Percentiles rank a stretch among this genome's conserved stretches.
Evolutionary conservation across 2,888 invertebrate genomes (phyloP).

Genomic region (Pinctada fucata): DNA sequence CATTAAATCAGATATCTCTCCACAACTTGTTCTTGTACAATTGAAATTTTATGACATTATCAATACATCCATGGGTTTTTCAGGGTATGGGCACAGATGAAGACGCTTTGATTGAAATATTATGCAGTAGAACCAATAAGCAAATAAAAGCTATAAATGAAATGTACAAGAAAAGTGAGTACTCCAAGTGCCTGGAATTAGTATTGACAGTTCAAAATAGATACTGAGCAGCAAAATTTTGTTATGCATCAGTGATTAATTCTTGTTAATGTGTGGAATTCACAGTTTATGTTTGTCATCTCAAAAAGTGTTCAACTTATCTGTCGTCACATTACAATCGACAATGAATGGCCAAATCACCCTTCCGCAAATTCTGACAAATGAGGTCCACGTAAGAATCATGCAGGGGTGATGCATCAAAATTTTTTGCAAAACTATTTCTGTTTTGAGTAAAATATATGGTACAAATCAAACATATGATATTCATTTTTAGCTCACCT

Average conservation of each 20-base stretch:
- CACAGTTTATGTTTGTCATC: neutral
- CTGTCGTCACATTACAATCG: no score
- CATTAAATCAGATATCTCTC: no score
- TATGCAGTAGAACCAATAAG: constrained; percentile 81
- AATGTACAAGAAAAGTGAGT: constrained; percentile 65
- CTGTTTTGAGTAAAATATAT: no score
- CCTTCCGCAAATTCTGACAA: no score
- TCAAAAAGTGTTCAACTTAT: neutral
- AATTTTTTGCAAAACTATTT: no score
- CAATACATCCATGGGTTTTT: constrained; percentile 55
- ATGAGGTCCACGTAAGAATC: no score
- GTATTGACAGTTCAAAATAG: no score
- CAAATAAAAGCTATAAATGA: constrained; percentile 83
- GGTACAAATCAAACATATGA: no score
- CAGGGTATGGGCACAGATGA: constrained; percentile 92
- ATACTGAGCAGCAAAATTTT: neutral
- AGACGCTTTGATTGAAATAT: constrained; percentile 88
- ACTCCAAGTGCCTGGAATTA: neutral
- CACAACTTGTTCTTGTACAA: no score
- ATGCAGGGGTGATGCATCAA: no score
- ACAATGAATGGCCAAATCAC: no score
- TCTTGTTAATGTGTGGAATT: neutral
- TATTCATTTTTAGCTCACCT: no score
- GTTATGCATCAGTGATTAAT: neutral
- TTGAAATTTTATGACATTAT: neutral